Evolutionary conservation across 30 jellyfish, hydroid and myxozoan species (phyloP), one percentile per base, ranked within the genome.

Genomic region (Aurelia aurita complex sp. Pacific): DNA sequence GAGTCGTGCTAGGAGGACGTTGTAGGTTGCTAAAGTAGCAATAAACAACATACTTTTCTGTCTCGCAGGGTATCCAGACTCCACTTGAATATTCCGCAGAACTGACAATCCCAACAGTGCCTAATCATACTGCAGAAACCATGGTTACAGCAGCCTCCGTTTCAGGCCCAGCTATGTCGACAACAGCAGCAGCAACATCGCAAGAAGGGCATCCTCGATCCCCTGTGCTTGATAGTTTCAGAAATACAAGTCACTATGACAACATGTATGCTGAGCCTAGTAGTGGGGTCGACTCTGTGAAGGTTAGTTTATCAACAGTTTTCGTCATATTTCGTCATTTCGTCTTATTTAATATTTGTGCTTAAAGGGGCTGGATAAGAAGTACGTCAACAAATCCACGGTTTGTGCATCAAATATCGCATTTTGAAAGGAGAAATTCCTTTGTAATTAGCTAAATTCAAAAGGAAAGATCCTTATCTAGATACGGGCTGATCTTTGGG

Each of bases 61-160:
- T 36, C 15, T n/a, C 9, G 17, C 71, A 84, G 93, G 93, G 93
- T 15, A 73, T 84, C 1, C 87, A 73, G 42, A 84, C 93, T 2
- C 93, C 93, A 2, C 35, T 71, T 1, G 85, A 84, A 40, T 73
- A 77, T 29, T 6, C 76, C n/a, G 54, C 17, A 23, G 93, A 84
- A 19, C 40, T 84, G 4, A 34, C 42, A 23, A 73, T 23, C 2
- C 67, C 87, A 7, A 67, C 73, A 2, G 81, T 79, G 10, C 73
- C 81, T 79, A 50, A 16, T 42, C 59, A 13, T 74, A 75, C 12
- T 19, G 67, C 87, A 33, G 36, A 51, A 69, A 32, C 87, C 79
- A 15, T 33, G 65, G 77, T 57, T 10, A 33, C 72, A 3, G 52
- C 71, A 36, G 53, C 79, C 18, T 42, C 79, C 1, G 13, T 64